Evolutionary conservation across 2,888 invertebrate genomes (phyloP).

Genomic region (Stenolophus ochropezus): DNA sequence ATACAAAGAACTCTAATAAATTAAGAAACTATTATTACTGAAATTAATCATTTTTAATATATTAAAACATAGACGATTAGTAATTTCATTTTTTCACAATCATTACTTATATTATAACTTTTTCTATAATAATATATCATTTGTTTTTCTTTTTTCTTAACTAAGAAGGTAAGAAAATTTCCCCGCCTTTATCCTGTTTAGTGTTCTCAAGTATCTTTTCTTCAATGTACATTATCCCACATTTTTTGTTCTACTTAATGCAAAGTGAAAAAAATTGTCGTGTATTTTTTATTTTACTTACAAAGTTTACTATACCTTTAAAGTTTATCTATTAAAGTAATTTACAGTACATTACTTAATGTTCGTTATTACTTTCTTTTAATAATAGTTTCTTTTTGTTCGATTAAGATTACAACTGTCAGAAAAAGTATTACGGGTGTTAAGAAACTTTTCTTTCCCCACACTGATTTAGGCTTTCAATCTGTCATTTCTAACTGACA

Average conservation of each 20-base stretch:
- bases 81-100: no score
- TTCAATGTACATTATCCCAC: background rate
- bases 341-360: background rate
- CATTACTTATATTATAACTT: no score
- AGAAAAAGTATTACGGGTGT: background rate
- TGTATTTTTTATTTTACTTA: background rate
- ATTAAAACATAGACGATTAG: background rate
- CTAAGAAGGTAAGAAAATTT: background rate
- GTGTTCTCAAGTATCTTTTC: background rate
- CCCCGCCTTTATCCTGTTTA: background rate
- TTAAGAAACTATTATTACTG: background rate
- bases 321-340: no score
- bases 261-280: background rate
- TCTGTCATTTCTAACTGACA: conserved; percentile 8
- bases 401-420: background rate
- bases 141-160: background rate
- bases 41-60: background rate
- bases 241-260: background rate
- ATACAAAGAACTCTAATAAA: background rate
- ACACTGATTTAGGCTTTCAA: background rate
- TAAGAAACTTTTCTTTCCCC: background rate
- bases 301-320: no score
- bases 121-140: no score
- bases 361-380: background rate
- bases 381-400: background rate